A percentile compares a stretch with the other conserved stretches of the same genome.
Evolutionary conservation across 2,797 vertebrate species (phyloP).

Genomic region (Diglossa cyanea): DNA sequence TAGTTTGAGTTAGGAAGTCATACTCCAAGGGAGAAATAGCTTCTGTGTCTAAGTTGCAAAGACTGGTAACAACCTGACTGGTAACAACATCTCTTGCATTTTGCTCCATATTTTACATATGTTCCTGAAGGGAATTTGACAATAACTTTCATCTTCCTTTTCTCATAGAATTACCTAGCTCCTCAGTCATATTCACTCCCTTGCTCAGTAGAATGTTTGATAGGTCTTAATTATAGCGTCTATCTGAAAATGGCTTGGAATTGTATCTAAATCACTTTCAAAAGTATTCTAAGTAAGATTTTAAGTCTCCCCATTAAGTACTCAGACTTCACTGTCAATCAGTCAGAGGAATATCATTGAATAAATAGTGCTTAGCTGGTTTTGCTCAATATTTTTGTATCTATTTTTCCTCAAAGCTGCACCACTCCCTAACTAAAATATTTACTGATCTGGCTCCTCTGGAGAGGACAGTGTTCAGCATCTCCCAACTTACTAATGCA

Average conservation of each 20-base stretch:
- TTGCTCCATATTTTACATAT: background rate
- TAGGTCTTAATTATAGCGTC: background rate
- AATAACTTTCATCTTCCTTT: background rate
- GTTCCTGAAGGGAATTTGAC: background rate
- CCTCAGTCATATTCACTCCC: background rate
- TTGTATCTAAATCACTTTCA: background rate
- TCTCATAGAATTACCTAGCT: background rate
- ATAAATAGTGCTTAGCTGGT: background rate
- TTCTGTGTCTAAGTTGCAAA: background rate
- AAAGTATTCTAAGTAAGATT: background rate
- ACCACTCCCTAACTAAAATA: background rate
- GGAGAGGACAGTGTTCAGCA: background rate
- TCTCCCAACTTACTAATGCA: background rate
- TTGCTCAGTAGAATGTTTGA: background rate
- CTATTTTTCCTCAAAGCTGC: background rate
- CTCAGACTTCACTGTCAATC: background rate
- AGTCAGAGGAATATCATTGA: background rate
- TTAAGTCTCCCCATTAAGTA: background rate
- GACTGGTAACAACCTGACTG: background rate
- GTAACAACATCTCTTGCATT: background rate
- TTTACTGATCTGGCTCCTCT: background rate
- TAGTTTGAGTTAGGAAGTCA: background rate
- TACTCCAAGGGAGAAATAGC: background rate
- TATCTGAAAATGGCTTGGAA: background rate
- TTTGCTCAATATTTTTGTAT: background rate